Evolutionary conservation across 2,113 vertebrate genomes (phyloP).

Genomic region (Catharus bicknelli): DNA sequence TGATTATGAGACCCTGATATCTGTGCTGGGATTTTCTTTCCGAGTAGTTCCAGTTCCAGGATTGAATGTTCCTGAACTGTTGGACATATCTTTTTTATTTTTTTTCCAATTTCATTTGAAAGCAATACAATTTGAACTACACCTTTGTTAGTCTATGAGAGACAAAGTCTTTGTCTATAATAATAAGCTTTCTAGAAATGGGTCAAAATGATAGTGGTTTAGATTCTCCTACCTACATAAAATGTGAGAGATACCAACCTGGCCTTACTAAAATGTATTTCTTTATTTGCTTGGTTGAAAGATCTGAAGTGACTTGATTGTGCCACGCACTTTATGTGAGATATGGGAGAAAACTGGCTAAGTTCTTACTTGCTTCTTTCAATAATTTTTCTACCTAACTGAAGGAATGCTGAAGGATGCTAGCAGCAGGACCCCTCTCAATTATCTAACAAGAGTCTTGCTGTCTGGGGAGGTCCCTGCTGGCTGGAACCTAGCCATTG

Average conservation of each 20-base stretch:
- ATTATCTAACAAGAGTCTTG: neutral
- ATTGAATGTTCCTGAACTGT: neutral
- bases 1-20: neutral
- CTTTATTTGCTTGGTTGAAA: neutral
- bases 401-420: neutral
- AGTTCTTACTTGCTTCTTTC: neutral
- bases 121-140: neutral
- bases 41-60: neutral
- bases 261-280: neutral
- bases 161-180: neutral
- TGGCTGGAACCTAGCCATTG: neutral
- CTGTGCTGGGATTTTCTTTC: neutral
- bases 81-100: neutral
- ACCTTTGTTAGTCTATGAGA: neutral
- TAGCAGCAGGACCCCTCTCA: fast-evolving
- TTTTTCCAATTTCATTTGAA: neutral
- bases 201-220: neutral
- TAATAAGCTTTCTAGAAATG: neutral
- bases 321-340: neutral
- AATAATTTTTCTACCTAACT: neutral
- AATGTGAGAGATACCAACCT: neutral
- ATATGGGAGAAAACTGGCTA: neutral
- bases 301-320: neutral
- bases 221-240: neutral
- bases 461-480: neutral